Evolutionary conservation across 2,888 invertebrate genomes (phyloP), one percentile per base, ranked within the genome.

Genomic region (Polydrusus tereticollis): DNA sequence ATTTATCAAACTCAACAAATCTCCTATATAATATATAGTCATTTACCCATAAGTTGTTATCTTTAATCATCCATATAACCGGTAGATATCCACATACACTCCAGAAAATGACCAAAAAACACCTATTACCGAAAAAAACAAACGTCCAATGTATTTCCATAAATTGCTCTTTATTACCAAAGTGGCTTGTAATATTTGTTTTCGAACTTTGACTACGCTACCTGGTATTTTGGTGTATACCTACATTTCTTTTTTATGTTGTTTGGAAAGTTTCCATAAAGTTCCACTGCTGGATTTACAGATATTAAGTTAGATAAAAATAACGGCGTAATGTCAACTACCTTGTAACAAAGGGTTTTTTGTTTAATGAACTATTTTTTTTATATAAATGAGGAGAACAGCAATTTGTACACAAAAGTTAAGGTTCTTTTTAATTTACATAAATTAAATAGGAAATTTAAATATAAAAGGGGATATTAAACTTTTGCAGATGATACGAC

Each of bases 131-230:
- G 50, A 21, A 26, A 36, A 50, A 50, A 50, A 43, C 43, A 12
- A 50, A 50, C 26, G 4, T 50, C 14, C 1, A 50, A 14, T 26
- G n/a, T 50, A 26, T 14, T 26, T 14, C 23, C 12, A 14, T 26
- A 26, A 50, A 50, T 50, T 50, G n/a, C 50, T 14, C 26, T 50
- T 50, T 50, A 50, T 50, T 50, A 50, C 26, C 23, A 26, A 23
- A 50, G 23, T 50, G 50, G 0, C 26, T 14, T 2, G 26, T 50
- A 26, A 50, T 50, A 50, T 50, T 50, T 50, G 50, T 50, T 50
- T 50, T 50, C 50, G 1, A 50, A 50, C 26, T 50, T 50, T 50
- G 10, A n/a, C n/a, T n/a, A n/a, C n/a, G n/a, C n/a, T n/a, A n/a
- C n/a, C n/a, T n/a, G n/a, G n/a, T n/a, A n/a, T n/a, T n/a, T n/a